Base-by-base conservation (phyloP, 2,888 invertebrate genomes). In the Netelia melanura region DNA sequence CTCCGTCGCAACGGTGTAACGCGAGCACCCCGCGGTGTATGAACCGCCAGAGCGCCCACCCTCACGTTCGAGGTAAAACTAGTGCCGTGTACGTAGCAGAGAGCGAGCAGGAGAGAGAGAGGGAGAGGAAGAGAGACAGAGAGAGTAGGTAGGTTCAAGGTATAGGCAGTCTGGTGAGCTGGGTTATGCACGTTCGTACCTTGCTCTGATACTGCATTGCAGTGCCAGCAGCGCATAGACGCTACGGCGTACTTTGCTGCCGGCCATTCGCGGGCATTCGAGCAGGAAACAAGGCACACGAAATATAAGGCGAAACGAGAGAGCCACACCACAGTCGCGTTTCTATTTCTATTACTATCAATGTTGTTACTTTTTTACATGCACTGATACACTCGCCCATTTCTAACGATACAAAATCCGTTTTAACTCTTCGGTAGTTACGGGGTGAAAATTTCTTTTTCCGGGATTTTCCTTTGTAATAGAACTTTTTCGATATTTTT, bases 141-240 rank as follows among this genome's bases (percentile, higher is more conserved):
- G 38, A 11, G 44, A 72, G 78, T 48, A 30, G 44, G 72, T 56
- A 74, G 70, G 48, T 77, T 30, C 61, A 58, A 58, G 68, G 65
- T 52, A 21, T 68, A 68, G 75, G 54, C 38, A 61, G 30, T 52
- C 58, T 44, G 21, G 56, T 67, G 72, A 43, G 48, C 67, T 61
- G 38, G 38, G 38, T 38, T 38, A 71, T 65, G 62, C 74, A 71
- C 68, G 81, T 67, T 67, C 61, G 79, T 82, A 75, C 82, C 78
- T 75, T 71, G 75, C 75, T 85, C 84, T 44, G 68, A 71, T 91
- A 92, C 92, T 92, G 92, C 92, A 92, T 90, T 92, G 92, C 92
- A 92, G 92, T 92, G 91, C 90, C 89, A 78, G 81, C 74, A 10
- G 58, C 71, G 64, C 64, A 56, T 65, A 79, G 71, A 72, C 88